phyloP scores from a whole-genome alignment of 30 jellyfish, hydroid and myxozoan genomes.

The Hydractinia symbiolongicarpus region DNA sequence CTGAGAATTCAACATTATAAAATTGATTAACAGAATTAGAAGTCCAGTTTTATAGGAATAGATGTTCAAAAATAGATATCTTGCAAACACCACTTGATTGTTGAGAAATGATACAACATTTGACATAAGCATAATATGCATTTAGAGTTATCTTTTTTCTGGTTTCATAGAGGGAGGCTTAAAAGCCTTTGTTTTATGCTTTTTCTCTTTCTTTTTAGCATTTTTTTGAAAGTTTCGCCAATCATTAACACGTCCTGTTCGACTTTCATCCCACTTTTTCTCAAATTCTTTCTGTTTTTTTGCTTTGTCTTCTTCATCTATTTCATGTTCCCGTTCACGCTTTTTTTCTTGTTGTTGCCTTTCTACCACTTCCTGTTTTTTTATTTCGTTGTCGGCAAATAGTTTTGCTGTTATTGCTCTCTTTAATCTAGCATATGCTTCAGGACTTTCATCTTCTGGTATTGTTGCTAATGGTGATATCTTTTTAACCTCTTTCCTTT shows the following conservation, averaged over 20 bases:
- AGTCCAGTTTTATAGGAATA: too few relatives aligned
- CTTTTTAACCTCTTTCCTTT: conserved; percentile 80
- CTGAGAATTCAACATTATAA: too few relatives aligned
- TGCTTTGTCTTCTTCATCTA: conserved; percentile 78
- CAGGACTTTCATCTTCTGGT: conserved; percentile 92
- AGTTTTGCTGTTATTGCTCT: conserved; percentile 91
- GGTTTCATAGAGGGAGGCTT: conserved; percentile 90
- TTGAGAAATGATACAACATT: too few relatives aligned
- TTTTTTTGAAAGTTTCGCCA: conserved; percentile 81
- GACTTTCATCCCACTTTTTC: conserved; percentile 92
- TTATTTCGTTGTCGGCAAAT: conserved; percentile 92
- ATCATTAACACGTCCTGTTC: conserved; percentile 84
- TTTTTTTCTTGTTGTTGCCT: conserved; percentile 72
- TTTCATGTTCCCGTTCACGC: conserved; percentile 86
- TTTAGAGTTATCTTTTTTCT: conserved; percentile 23
- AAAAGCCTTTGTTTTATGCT: conserved; percentile 49
- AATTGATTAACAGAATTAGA: too few relatives aligned
- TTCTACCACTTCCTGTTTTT: conserved; percentile 78
- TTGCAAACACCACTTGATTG: too few relatives aligned
- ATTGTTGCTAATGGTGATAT: conserved; percentile 45
- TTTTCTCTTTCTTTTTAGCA: conserved; percentile 57
- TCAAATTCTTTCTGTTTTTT: conserved; percentile 87
- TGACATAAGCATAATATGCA: too few relatives aligned
- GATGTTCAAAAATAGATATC: too few relatives aligned
- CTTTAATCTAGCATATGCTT: conserved; percentile 67